Percentiles rank a stretch among this genome's conserved stretches.
Evolutionary conservation across 2,113 vertebrate genomes (phyloP).

Genomic region (Emberiza fucata): DNA sequence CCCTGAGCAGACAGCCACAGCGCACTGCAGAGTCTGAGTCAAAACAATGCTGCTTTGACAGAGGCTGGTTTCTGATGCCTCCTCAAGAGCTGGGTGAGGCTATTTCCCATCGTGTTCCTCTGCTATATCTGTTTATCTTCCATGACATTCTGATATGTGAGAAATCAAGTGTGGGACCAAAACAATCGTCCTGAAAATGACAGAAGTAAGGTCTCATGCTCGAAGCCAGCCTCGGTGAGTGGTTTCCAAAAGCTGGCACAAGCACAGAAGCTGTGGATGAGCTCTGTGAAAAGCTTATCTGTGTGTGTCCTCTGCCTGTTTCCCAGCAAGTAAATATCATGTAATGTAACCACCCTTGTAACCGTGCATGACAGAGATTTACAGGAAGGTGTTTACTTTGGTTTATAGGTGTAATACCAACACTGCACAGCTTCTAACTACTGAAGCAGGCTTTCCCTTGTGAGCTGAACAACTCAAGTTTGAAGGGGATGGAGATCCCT

Average conservation of each 20-base stretch:
- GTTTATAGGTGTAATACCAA: background rate
- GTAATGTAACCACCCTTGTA: background rate
- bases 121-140: background rate
- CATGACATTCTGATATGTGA: background rate
- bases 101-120: background rate
- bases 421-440: background rate
- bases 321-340: background rate
- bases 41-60: constrained; percentile 3
- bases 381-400: background rate
- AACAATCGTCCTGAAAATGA: background rate
- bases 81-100: background rate
- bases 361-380: background rate
- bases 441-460: background rate
- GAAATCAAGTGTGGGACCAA: background rate
- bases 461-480: background rate
- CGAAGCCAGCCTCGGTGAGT: background rate
- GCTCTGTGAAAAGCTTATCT: background rate
- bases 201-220: background rate
- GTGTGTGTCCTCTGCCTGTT: background rate
- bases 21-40: background rate
- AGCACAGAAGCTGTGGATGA: background rate
- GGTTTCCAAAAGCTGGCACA: background rate
- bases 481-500: background rate
- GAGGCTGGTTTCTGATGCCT: background rate
- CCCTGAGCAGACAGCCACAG: background rate